phyloP scores from a whole-genome alignment of 1,140 invertebrate species.

The Trichoplusia ni region DNA sequence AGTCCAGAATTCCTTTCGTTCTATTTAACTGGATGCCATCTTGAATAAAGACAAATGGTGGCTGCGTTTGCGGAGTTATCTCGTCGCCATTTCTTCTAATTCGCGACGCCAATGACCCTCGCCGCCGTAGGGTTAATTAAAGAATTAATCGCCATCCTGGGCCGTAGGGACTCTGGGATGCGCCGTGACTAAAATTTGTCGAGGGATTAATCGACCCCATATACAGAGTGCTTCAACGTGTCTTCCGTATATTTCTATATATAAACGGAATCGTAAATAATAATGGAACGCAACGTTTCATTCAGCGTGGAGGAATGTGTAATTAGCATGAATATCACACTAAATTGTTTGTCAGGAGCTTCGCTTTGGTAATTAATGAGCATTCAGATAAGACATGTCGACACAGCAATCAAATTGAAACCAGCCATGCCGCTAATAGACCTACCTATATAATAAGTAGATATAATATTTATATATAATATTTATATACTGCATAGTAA shows the following conservation, averaged over 20 bases:
- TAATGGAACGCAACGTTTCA: too few species aligned
- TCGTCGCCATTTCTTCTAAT: conserved; percentile 62
- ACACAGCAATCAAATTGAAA: conserved; percentile 9
- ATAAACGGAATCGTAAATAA: too few species aligned
- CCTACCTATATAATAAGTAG: background rate
- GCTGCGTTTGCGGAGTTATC: conserved; percentile 47
- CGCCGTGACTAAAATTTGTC: conserved; percentile 56
- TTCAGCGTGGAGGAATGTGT: too few species aligned
- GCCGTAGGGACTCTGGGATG: conserved; percentile 28
- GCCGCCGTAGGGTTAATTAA: conserved; percentile 63
- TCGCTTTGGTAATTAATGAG: background rate
- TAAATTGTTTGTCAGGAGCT: conserved; percentile 2
- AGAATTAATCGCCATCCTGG: conserved; percentile 55
- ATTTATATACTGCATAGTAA: too few species aligned
- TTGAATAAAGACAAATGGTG: conserved; percentile 61
- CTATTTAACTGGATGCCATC: conserved; percentile 19
- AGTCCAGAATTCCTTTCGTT: conserved; percentile 5
- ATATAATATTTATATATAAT: too few species aligned
- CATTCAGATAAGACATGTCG: conserved; percentile 1
- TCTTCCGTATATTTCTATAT: too few species aligned
- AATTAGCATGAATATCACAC: too few species aligned
- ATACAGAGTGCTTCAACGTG: background rate
- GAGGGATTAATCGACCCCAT: conserved; percentile 19
- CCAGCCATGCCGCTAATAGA: background rate
- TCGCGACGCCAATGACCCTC: conserved; percentile 43